Evolutionary conservation across 2,888 invertebrate species (phyloP).

Genomic region (Agrotis exclamationis): DNA sequence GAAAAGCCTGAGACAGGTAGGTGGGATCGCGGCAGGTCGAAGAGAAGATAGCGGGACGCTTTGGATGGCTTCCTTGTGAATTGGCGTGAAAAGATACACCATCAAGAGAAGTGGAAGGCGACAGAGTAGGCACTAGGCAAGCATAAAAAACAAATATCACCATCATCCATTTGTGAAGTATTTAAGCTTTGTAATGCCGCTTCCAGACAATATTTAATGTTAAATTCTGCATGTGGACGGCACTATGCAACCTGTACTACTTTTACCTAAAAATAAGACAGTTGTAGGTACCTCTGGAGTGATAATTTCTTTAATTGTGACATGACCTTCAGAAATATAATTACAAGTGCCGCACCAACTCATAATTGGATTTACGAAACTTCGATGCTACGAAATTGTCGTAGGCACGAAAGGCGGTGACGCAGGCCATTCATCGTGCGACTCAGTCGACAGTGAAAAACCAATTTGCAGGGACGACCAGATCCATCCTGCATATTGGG

Average conservation of each 20-base stretch:
- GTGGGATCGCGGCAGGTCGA: no score
- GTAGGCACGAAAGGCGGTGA: constrained; percentile 38
- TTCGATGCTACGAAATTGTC: constrained; percentile 60
- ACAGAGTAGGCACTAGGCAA: no score
- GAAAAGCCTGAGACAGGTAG: no score
- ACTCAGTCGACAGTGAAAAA: constrained; percentile 46
- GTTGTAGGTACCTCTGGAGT: constrained; percentile 10
- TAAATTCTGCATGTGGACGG: no score
- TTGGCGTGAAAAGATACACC: no score
- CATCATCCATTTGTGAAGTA: no score
- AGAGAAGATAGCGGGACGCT: no score
- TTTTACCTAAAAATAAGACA: neutral
- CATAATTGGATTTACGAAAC: constrained; percentile 66
- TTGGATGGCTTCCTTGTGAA: no score
- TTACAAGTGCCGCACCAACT: constrained; percentile 56
- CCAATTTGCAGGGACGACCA: constrained; percentile 30
- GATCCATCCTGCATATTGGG: constrained; percentile 23
- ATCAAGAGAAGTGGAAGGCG: no score
- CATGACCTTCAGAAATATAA: constrained; percentile 69
- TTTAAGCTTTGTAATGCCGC: no score
- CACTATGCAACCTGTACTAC: neutral
- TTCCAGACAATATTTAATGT: no score
- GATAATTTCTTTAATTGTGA: constrained; percentile 71
- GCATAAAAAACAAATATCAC: no score
- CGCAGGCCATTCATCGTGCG: constrained; percentile 42